Evolutionary conservation across 1,140 invertebrate species (phyloP).

Genomic region (Eurosta solidaginis): DNA sequence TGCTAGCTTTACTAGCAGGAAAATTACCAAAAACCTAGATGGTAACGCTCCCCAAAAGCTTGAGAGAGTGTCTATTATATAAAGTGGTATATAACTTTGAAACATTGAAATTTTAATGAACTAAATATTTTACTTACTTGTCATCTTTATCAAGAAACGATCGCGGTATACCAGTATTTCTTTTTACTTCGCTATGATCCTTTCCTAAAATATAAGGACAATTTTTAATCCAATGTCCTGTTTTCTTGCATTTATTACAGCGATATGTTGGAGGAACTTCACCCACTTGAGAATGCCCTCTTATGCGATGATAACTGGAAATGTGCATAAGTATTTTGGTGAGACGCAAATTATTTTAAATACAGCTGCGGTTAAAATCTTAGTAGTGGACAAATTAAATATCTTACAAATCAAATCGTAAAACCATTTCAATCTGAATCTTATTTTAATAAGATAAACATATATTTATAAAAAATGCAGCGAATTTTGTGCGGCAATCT

Average conservation of each 20-base stretch:
- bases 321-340: not conserved
- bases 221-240: conserved; percentile 95
- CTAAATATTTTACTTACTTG: conserved; percentile 37
- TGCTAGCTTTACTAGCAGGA: too few relatives aligned
- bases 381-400: too few relatives aligned
- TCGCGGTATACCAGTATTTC: conserved; percentile 95
- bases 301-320: conserved; percentile 82
- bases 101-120: not conserved
- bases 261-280: conserved; percentile 87
- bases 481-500: too few relatives aligned
- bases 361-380: not conserved
- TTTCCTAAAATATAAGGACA: conserved; percentile 72
- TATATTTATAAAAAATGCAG: too few relatives aligned
- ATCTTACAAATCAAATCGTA: not conserved
- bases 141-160: conserved; percentile 84
- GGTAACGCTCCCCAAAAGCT: too few relatives aligned
- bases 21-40: too few relatives aligned
- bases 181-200: conserved; percentile 76
- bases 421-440: not conserved
- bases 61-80: too few relatives aligned
- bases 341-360: not conserved
- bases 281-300: conserved; percentile 83
- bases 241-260: conserved; percentile 90
- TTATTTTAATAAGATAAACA: too few relatives aligned
- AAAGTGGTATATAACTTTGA: not conserved